Percentiles rank a stretch among this genome's conserved stretches.
Evolutionary conservation across 2,797 vertebrate genomes (phyloP).

Genomic region (Hypotaenidia okinawae): DNA sequence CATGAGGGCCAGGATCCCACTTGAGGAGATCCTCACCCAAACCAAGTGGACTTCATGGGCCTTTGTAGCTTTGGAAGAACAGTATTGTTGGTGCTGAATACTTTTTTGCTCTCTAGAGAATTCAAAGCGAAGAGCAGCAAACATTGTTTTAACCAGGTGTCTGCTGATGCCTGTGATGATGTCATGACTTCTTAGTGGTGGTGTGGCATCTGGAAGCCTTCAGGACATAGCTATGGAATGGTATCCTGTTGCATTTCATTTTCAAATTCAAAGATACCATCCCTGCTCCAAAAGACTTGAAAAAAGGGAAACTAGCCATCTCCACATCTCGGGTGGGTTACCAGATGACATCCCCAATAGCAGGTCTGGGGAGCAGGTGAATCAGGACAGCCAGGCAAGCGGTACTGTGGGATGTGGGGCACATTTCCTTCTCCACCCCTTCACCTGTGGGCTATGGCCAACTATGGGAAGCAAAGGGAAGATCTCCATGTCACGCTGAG

Average conservation of each 20-base stretch:
- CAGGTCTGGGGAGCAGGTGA: not conserved
- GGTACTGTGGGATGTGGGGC: fast-evolving
- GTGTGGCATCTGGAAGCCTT: not conserved
- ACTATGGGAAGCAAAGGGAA: not conserved
- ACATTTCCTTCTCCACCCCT: fast-evolving
- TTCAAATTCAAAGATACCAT: not conserved
- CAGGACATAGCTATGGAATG: not conserved
- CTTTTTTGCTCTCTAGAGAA: not conserved
- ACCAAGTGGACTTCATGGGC: fast-evolving
- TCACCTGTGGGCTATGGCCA: fast-evolving
- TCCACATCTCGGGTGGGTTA: not conserved
- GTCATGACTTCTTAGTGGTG: not conserved
- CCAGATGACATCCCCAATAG: not conserved
- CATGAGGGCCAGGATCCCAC: not conserved
- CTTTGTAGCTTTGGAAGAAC: not conserved
- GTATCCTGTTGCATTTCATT: not conserved
- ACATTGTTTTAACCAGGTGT: not conserved
- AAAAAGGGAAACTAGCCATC: not conserved
- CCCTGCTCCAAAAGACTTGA: not conserved
- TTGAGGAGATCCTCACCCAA: not conserved
- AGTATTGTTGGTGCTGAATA: not conserved
- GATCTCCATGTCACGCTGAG: not conserved
- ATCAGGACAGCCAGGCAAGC: fast-evolving
- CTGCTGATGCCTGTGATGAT: not conserved
- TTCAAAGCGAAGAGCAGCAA: not conserved